Base-by-base conservation (phyloP, 1,140 invertebrate species). In the Drosophila sechellia region DNA sequence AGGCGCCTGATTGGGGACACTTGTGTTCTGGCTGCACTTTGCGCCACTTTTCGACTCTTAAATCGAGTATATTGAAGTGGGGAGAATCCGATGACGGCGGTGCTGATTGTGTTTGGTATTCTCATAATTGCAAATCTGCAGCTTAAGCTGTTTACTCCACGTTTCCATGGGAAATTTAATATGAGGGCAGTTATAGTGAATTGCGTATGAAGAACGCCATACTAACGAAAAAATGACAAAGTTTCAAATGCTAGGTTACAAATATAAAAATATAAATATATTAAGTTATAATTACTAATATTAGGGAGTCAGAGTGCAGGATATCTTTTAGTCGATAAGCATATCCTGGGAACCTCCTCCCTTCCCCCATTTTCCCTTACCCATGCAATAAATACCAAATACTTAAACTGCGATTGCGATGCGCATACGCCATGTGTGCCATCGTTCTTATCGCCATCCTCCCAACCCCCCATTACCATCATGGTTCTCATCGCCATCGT, bases 351-450 rank as follows among this genome's bases (percentile, higher is more conserved):
- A 40, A 20, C 15, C 12, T 5, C 3, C 34, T 20, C 11, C 13
- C 35, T 3, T 0, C 20, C 4, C 43, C 27, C 25, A 17, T 35
- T 11, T 50, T 25, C 39, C 34, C 11, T 12, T 45, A 20, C 31
- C 25, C 43, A 13, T 15, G 83, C 72, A 69, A 83, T 89, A 87
- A 89, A 87, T 87, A 89, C 59, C 56, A 87, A 87, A 79, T 83
- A 79, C 79, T 87, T 87, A 77, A 89, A 87, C 70, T 77, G 71
- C 83, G 74, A 84, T 65, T 79, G 56, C 25, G 57, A 76, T 71
- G 78, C 73, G 79, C 48, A 77, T 81, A 69, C 79, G 69, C 63
- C 79, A 81, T 83, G 79, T 81, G 76, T 60, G 71, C 40, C 45
- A 20, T 15, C 50, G 49, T 37, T 42, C 39, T 66, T 52, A 58